Evolutionary conservation across 2,797 vertebrate genomes (phyloP), one percentile per base, ranked within the genome.

Genomic region (Karalla daura): DNA sequence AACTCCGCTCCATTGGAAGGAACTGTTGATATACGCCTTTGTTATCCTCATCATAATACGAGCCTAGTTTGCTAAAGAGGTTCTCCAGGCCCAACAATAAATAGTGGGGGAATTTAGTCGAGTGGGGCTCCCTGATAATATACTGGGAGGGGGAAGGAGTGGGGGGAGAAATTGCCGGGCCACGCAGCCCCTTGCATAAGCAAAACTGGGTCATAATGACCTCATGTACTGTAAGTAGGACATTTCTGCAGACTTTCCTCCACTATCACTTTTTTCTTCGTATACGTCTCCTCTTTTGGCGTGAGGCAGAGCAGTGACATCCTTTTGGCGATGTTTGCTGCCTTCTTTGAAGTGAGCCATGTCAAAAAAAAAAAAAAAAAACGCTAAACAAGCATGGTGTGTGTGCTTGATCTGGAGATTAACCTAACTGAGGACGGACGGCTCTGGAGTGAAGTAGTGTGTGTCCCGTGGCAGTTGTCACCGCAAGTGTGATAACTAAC

Each of bases 1-100:
- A 93, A 92, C 87, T 91, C 86, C 86, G 83, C 90, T 94, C 86
- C 89, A 88, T 90, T 92, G 89, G 89, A 91, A 92, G 88, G 86
- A 94, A 94, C 93, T 94, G 92, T 94, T 93, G 92, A 93, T 94
- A 91, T 79, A 90, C 66, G 75, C 90, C 86, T 92, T 94, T 94
- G 91, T 94, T 91, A 93, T 92, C 88, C 90, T 85, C 86, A 62
- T 91, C 88, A 89, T 91, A 93, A 94, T 91, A 92, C 83, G 60
- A 92, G 91, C 82, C 88, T 78, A 45, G 90, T 91, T 87, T 92
- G 89, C 85, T 91, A 91, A 94, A 86, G 84, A 93, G 91, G 71
- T 88, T 90, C 84, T 88, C 74, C 66, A 73, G 74, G 74, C 84
- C 91, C 86, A 87, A 91, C 89, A 91, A 87, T 89, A 91, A 93